Evolutionary conservation across 2,113 vertebrate genomes (phyloP).

Genomic region (Lamprotornis superbus): DNA sequence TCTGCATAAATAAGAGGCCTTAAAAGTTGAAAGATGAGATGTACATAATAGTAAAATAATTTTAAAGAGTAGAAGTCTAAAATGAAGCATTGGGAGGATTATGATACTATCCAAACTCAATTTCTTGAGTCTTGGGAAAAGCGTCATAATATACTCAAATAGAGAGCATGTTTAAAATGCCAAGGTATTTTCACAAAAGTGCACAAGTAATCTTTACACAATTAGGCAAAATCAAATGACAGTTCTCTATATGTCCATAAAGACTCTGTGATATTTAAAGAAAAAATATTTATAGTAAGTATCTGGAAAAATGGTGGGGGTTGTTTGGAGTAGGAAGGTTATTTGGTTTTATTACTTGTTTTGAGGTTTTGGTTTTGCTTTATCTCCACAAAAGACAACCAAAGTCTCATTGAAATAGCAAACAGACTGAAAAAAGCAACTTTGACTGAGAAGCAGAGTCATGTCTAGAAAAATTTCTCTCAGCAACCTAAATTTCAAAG

Average conservation of each 20-base stretch:
- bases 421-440: no score
- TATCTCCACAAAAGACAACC: background rate
- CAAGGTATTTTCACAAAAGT: background rate
- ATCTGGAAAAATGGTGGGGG: background rate
- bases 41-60: background rate
- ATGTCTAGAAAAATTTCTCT: no score
- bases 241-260: background rate
- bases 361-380: background rate
- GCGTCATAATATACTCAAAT: background rate
- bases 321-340: rapidly evolving
- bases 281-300: background rate
- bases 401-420: no score
- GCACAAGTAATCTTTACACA: background rate
- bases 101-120: background rate
- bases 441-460: no score
- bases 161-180: background rate
- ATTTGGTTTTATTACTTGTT: background rate
- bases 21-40: background rate
- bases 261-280: background rate
- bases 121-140: background rate
- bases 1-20: background rate
- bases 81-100: background rate
- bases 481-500: no score
- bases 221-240: background rate
- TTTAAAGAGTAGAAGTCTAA: background rate